Percentiles rank a stretch among this genome's conserved stretches.
Conservation (phyloP, 2,888 invertebrate genomes). For the Choristoneura rosaceana region DNA sequence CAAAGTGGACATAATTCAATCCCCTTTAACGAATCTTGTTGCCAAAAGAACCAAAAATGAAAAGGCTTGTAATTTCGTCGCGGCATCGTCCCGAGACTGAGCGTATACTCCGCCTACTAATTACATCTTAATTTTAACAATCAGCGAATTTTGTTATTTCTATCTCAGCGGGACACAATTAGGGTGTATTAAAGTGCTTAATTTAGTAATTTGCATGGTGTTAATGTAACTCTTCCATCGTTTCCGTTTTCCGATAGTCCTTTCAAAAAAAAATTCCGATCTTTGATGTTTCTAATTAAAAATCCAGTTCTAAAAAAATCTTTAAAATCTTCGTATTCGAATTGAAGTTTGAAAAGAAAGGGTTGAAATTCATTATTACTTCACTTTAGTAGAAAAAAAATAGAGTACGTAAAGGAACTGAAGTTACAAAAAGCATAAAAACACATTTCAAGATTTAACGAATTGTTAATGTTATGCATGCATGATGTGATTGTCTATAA, state of each 20-base stretch:
- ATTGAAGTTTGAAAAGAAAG: too few species aligned
- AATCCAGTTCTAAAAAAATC: too few species aligned
- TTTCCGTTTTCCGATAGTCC: background rate
- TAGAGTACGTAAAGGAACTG: too few species aligned
- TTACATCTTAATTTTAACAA: conserved; percentile 39
- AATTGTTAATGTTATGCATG: too few species aligned
- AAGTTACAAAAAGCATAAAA: too few species aligned
- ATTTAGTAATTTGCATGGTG: conserved; percentile 10
- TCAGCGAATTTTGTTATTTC: conserved; percentile 31
- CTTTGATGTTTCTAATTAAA: too few species aligned
- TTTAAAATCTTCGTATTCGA: too few species aligned
- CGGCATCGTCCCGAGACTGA: background rate
- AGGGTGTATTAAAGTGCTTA: conserved; percentile 10
- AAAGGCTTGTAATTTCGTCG: conserved; percentile 29
- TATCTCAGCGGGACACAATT: conserved; percentile 17
- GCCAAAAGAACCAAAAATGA: conserved; percentile 21
- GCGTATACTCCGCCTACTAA: conserved; percentile 32
- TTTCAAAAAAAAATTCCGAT: too few species aligned
- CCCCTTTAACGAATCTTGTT: conserved; percentile 28
- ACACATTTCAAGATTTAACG: too few species aligned
- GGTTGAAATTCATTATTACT: too few species aligned
- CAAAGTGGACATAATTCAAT: conserved; percentile 27
- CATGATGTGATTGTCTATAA: too few species aligned
- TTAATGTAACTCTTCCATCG: background rate
- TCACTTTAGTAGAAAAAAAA: too few species aligned